These are phyloP conservation scores for Tholera decimalis DNA, from an alignment of 2,888 invertebrate genomes.

Conservation along the genomic window DNA sequence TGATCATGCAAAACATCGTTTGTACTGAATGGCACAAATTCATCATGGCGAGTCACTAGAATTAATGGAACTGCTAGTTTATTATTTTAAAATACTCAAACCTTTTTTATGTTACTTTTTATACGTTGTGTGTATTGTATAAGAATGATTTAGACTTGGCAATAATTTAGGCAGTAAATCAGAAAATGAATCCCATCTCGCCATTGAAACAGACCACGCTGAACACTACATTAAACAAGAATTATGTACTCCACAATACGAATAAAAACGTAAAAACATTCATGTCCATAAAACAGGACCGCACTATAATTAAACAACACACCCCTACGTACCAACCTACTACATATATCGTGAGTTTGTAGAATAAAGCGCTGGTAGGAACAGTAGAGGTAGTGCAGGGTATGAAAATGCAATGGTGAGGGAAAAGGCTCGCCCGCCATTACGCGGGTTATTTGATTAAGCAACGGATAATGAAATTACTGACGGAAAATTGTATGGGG, in stretches of 20 bases:
- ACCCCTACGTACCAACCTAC: background rate
- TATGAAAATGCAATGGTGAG: constrained; percentile 68
- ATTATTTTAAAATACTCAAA: too few relatives aligned
- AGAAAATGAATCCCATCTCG: background rate
- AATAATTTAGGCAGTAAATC: background rate
- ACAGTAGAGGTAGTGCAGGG: constrained; percentile 49
- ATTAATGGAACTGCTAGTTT: too few relatives aligned
- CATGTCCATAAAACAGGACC: constrained; percentile 27
- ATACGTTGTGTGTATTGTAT: too few relatives aligned
- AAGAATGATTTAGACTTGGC: too few relatives aligned
- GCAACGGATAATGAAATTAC: constrained; percentile 84
- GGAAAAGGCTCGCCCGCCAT: constrained; percentile 66
- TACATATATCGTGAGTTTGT: constrained; percentile 11
- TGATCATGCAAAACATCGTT: too few relatives aligned
- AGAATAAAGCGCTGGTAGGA: constrained; percentile 28
- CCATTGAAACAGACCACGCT: background rate
- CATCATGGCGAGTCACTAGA: too few relatives aligned
- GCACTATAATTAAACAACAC: constrained; percentile 39
- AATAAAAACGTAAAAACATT: constrained; percentile 28
- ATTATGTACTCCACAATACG: constrained; percentile 16
- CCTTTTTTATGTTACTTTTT: too few relatives aligned
- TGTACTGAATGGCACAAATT: too few relatives aligned
- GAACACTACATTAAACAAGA: constrained; percentile 6
- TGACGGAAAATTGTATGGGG: constrained; percentile 63
- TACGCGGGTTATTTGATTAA: constrained; percentile 85